Base-by-base conservation (phyloP, 2,888 invertebrate species). In the Keiferia lycopersicella region DNA sequence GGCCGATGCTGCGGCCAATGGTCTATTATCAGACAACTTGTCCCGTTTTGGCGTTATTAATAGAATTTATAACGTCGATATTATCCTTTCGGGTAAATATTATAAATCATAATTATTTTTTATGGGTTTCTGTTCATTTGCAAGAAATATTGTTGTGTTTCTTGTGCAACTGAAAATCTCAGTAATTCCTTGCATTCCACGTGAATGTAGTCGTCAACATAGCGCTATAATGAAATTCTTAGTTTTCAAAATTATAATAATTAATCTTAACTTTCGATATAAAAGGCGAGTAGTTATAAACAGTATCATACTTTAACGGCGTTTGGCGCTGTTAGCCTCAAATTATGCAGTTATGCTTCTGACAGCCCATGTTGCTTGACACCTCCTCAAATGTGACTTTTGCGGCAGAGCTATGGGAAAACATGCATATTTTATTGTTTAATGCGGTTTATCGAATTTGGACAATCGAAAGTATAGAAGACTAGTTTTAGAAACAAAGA, bases 301-400 rank as follows among this genome's bases (percentile, higher is more conserved):
- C 38, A 68, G 66, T 14, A 66, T 71, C 71, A 68, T 68, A 70
- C 73, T 84, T n/a, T n/a, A n/a, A n/a, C n/a, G 86, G 79, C 82
- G 86, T 87, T 88, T 85, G 79, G 75, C 72, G 68, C 69, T 72
- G 75, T 74, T 77, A 76, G 77, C 78, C 76, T 73, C 80, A 84
- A 85, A 86, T 88, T 86, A 86, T 84, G 83, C 80, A 83, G 81
- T 86, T 86, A 83, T 80, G 77, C 81, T 74, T 76, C 75, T 72
- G 71, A 68, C 73, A 70, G 75, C 67, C 74, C 76, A 73, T 68
- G 70, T 70, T 71, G 69, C 74, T 75, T 73, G 76, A 77, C 76
- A 76, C 77, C 78, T 76, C 77, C 74, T 78, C 70, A 70, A 64
- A 53, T 64, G n/a, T 68, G 73, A 78, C 77, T 76, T 76, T 78